Percentiles rank a stretch among this genome's conserved stretches.
Conservation (phyloP, 2,113 vertebrate genomes). For the Brachionichthys hirsutus region DNA sequence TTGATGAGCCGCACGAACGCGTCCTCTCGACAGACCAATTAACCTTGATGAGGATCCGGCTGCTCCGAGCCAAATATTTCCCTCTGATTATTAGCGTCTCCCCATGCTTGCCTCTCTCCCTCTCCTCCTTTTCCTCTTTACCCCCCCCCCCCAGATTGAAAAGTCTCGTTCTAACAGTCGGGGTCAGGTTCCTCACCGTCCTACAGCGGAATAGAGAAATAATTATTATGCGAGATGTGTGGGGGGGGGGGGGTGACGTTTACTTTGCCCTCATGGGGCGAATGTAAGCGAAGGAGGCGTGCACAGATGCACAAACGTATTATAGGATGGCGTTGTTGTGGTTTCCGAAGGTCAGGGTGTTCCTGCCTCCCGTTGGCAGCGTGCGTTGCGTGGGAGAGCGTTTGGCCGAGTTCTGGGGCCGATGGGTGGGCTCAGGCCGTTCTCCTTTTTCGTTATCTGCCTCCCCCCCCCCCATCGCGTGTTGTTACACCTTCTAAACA, state of each 20-base stretch:
- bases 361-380: conserved; percentile 37
- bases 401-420: conserved; percentile 31
- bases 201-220: conserved; percentile 54
- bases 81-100: conserved; percentile 49
- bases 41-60: conserved; percentile 79
- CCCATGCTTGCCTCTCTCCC: background rate
- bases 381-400: conserved; percentile 29
- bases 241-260: conserved; percentile 49
- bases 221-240: conserved; percentile 49
- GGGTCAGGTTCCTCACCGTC: conserved; percentile 49
- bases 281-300: background rate
- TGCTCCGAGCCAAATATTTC: conserved; percentile 76
- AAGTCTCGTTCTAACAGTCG: conserved; percentile 61
- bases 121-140: background rate
- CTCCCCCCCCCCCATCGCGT: conserved; percentile 15
- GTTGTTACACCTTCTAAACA: conserved; percentile 10
- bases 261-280: conserved; percentile 14
- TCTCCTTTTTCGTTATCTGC: conserved; percentile 40
- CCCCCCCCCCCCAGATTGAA: conserved; percentile 47
- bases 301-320: conserved; percentile 1
- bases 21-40: conserved; percentile 80
- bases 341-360: conserved; percentile 51
- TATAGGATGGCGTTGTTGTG: conserved; percentile 35
- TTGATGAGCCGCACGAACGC: conserved; percentile 72
- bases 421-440: conserved; percentile 50